Evolutionary conservation across 2,888 invertebrate genomes (phyloP).

Genomic region (Drosophila macrospina): DNA sequence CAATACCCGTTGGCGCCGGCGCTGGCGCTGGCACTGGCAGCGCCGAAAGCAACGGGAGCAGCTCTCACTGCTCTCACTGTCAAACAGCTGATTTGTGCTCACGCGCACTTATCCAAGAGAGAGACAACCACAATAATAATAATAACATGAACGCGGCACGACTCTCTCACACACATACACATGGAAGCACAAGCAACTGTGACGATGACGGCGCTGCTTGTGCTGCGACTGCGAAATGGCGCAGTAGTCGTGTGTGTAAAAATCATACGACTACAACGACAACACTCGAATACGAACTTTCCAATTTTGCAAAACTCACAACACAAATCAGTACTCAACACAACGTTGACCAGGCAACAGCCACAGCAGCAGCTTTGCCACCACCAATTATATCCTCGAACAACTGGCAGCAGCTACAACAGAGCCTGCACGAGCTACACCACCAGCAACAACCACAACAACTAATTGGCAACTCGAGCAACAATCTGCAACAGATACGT

Average conservation of each 20-base stretch:
- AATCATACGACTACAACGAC: conserved; percentile 84
- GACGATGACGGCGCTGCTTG: conserved; percentile 31
- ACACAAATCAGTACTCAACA: conserved; percentile 83
- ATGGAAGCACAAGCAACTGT: conserved; percentile 44
- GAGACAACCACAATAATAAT: conserved; percentile 45
- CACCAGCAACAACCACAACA: conserved; percentile 37
- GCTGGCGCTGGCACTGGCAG: conserved; percentile 40
- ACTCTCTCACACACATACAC: conserved; percentile 50
- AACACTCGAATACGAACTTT: conserved; percentile 84
- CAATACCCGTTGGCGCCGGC: conserved; percentile 80
- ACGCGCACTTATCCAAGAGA: conserved; percentile 48
- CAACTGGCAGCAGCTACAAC: conserved; percentile 63
- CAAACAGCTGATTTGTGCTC: conserved; percentile 75
- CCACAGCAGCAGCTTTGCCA: conserved; percentile 39
- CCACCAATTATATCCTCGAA: conserved; percentile 62
- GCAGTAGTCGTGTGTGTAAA: conserved; percentile 79
- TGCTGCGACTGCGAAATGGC: conserved; percentile 59
- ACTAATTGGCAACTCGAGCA: conserved; percentile 28
- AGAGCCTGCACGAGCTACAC: conserved; percentile 56
- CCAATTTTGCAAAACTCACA: conserved; percentile 83
- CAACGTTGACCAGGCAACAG: conserved; percentile 73
- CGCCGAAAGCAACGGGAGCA: conserved; percentile 50
- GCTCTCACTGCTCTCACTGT: conserved; percentile 53
- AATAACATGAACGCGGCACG: conserved; percentile 51
- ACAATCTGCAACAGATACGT: conserved; percentile 56